phyloP scores from a whole-genome alignment of 2,113 vertebrate species.

The Gasterosteus nipponicus region DNA sequence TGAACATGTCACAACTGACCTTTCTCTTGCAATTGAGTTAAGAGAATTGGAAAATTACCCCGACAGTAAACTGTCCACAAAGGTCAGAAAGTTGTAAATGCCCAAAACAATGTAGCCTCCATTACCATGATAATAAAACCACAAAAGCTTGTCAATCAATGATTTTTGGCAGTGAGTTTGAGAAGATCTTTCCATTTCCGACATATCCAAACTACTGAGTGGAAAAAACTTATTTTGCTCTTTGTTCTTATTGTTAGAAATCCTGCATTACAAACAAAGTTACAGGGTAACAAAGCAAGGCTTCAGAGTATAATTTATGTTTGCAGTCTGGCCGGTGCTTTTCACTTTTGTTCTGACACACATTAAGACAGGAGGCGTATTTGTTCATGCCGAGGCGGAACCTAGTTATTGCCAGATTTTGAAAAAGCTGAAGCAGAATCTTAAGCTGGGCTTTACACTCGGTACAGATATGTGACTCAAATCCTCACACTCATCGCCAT shows the following conservation, averaged over 20 bases:
- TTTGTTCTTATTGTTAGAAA: neutral
- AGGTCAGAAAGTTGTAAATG: constrained; percentile 14
- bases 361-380: neutral
- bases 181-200: neutral
- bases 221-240: neutral
- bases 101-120: neutral
- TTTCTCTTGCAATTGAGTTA: constrained; percentile 6
- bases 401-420: constrained; percentile 16
- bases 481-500: constrained; percentile 48
- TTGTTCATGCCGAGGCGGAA: constrained; percentile 10
- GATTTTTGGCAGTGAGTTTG: neutral
- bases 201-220: neutral
- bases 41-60: constrained; percentile 2
- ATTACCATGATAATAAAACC: neutral
- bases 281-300: neutral
- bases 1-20: constrained; percentile 46
- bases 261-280: constrained; percentile 6
- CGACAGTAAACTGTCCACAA: neutral
- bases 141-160: neutral
- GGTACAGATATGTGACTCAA: constrained; percentile 65
- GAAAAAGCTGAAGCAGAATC: constrained; percentile 16
- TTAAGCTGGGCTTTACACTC: constrained; percentile 26
- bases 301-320: constrained; percentile 8
- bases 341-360: neutral
- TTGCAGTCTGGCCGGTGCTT: neutral